A percentile compares a stretch with the other conserved stretches of the same genome.
These are phyloP conservation scores for Tenualosa thibaudeaui DNA, from an alignment of 2,797 vertebrate species.

Conservation along the genomic window DNA sequence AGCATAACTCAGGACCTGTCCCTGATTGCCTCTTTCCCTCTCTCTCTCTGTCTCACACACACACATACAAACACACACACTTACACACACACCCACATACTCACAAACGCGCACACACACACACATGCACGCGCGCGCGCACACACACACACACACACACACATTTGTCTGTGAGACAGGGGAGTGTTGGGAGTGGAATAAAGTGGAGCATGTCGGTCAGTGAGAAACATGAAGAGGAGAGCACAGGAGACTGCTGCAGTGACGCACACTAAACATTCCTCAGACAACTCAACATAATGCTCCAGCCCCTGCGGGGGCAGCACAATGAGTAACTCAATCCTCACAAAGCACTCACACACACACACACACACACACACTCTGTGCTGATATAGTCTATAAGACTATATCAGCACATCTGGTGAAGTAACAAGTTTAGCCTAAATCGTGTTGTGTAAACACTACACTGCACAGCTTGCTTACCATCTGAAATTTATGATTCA, in stretches of 20 bases:
- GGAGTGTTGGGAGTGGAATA: too few species aligned
- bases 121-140: too few species aligned
- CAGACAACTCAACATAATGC: constrained; percentile 58
- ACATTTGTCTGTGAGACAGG: too few species aligned
- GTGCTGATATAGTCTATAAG: too few species aligned
- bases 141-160: not conserved
- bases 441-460: not conserved
- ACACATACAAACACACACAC: too few species aligned
- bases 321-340: constrained; percentile 56
- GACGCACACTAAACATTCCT: constrained; percentile 68
- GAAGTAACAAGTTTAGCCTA: too few species aligned
- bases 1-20: constrained; percentile 6
- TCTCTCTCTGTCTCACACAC: not conserved
- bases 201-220: not conserved
- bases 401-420: not conserved
- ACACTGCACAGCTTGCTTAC: not conserved
- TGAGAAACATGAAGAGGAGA: constrained; percentile 1
- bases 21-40: not conserved
- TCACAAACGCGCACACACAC: not conserved
- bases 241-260: constrained; percentile 56
- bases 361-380: not conserved
- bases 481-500: not conserved
- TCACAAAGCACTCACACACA: constrained; percentile 38
- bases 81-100: not conserved
- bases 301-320: constrained; percentile 39